A percentile compares a stretch with the other conserved stretches of the same genome.
Evolutionary conservation across 1,140 invertebrate genomes (phyloP).

Genomic region (Brachionus sp.): DNA sequence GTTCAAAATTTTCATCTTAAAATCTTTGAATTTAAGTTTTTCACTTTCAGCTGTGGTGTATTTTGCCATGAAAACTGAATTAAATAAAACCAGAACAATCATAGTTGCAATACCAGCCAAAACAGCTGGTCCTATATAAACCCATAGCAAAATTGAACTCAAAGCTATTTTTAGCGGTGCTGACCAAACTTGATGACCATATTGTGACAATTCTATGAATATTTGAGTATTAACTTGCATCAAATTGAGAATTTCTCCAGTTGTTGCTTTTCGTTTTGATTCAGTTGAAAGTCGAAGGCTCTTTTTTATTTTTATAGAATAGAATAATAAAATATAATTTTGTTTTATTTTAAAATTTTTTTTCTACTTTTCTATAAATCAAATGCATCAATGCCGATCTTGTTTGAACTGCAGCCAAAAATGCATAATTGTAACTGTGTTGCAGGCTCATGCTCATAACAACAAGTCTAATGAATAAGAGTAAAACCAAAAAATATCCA

Average conservation of each 20-base stretch:
- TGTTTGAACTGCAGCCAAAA: conserved; percentile 79
- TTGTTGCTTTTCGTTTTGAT: conserved; percentile 59
- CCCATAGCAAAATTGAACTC: conserved; percentile 83
- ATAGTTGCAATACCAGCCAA: conserved; percentile 60
- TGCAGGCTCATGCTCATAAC: conserved; percentile 78
- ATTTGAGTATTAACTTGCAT: conserved; percentile 64
- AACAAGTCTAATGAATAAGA: conserved; percentile 74
- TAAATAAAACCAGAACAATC: conserved; percentile 65
- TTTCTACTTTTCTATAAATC: conserved; percentile 77
- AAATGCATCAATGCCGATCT: conserved; percentile 84
- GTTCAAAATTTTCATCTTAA: conserved; percentile 61
- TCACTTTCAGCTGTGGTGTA: conserved; percentile 62
- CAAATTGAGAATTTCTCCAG: conserved; percentile 65
- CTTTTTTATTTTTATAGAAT: no score
- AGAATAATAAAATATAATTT: neutral
- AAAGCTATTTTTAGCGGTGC: conserved; percentile 84
- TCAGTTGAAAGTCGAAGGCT: conserved; percentile 48
- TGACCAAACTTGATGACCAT: conserved; percentile 93
- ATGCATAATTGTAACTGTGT: conserved; percentile 57
- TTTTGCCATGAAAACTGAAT: conserved; percentile 79
- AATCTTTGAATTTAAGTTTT: conserved; percentile 64
- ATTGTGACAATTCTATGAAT: conserved; percentile 63
- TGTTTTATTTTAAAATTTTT: no score
- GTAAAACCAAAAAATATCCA: conserved; percentile 75
- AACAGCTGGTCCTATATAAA: conserved; percentile 63